Conservation (phyloP, 2,113 vertebrate species). For the Pelecanus crispus region DNA sequence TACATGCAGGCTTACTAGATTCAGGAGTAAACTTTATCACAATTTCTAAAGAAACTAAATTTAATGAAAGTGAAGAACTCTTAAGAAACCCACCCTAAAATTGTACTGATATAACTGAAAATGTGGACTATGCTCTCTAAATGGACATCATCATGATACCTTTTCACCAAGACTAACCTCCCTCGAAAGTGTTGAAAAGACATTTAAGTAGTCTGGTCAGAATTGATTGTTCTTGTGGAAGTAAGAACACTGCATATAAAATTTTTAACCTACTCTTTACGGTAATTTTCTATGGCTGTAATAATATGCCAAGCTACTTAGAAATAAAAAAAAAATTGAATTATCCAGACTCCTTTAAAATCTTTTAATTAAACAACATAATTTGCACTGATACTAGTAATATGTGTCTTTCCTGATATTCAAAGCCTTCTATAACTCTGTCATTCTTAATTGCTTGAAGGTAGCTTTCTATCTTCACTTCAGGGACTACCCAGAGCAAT, state of each 20-base stretch:
- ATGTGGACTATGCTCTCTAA: not conserved
- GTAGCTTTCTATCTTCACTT: not conserved
- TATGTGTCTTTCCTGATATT: not conserved
- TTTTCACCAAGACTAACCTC: not conserved
- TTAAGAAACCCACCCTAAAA: not conserved
- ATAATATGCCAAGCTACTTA: not conserved
- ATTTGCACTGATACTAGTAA: not conserved
- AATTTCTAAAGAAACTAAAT: not conserved
- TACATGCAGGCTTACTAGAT: not conserved
- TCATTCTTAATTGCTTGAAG: not conserved
- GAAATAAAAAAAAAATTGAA: not conserved
- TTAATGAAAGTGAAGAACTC: not conserved
- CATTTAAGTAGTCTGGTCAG: not conserved
- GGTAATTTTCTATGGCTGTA: not conserved
- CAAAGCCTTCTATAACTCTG: not conserved
- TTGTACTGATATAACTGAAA: not conserved
- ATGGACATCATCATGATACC: not conserved
- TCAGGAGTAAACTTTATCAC: not conserved
- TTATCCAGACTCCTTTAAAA: not conserved
- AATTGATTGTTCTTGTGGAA: not conserved
- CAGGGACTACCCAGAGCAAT: not conserved
- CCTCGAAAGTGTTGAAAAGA: not conserved
- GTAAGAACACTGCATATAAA: not conserved
- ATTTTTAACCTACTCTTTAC: not conserved
- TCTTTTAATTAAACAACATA: not conserved